These are phyloP conservation scores for Paralinhomoeus sp. DNA, from an alignment of 2,888 invertebrate genomes.

Conservation along the genomic window DNA sequence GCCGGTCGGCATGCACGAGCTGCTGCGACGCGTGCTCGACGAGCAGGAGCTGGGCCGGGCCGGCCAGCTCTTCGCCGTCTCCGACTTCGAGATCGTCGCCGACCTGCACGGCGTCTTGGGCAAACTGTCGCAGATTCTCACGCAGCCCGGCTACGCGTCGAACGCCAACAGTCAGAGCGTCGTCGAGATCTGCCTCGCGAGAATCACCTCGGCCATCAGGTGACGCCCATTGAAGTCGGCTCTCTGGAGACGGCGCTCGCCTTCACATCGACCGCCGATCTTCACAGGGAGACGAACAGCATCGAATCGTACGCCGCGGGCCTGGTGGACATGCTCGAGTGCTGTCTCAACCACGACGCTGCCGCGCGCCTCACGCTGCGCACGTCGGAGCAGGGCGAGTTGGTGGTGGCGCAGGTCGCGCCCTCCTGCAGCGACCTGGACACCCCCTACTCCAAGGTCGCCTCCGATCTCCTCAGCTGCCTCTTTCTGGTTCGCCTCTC, in stretches of 20 bases:
- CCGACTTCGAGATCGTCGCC: slow-evolving; percentile 59
- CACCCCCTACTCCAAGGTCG: slow-evolving; percentile 85
- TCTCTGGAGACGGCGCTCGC: too few relatives aligned
- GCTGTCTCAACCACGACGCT: slow-evolving; percentile 55
- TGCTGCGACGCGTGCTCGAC: slow-evolving; percentile 66
- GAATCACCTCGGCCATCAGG: slow-evolving; percentile 68
- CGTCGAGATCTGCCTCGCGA: slow-evolving; percentile 74
- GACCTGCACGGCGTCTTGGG: slow-evolving; percentile 54
- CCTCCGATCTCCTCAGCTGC: slow-evolving; percentile 76
- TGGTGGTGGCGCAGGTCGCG: background rate
- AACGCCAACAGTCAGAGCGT: slow-evolving; percentile 79
- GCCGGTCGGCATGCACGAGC: slow-evolving; percentile 64
- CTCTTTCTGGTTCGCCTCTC: slow-evolving; percentile 68
- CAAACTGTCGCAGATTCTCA: slow-evolving; percentile 45
- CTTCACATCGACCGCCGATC: background rate
- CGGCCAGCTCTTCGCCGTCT: slow-evolving; percentile 66
- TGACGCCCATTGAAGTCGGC: too few relatives aligned
- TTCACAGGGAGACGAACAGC: slow-evolving; percentile 49
- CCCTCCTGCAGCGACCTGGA: slow-evolving; percentile 49
- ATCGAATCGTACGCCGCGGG: slow-evolving; percentile 63
- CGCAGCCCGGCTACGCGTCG: slow-evolving; percentile 53
- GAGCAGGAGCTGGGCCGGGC: slow-evolving; percentile 67
- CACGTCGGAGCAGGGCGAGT: background rate
- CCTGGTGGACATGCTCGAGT: slow-evolving; percentile 57
- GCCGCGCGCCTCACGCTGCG: slow-evolving; percentile 8